These are phyloP conservation scores for Alligator mississippiensis DNA, from an alignment of 2,113 vertebrate species.

Conservation along the genomic window DNA sequence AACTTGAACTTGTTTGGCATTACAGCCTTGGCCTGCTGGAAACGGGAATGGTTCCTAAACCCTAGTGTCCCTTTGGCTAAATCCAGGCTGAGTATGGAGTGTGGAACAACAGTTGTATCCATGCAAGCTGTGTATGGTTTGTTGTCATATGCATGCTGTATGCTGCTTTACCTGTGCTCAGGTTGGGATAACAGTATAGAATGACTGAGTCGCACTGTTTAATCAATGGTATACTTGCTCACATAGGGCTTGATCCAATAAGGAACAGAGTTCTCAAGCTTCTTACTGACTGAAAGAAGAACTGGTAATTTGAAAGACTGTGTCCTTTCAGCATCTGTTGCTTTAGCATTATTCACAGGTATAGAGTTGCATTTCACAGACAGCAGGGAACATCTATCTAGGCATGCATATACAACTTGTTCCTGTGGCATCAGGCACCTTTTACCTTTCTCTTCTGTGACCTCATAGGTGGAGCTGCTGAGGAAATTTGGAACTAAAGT, in stretches of 20 bases:
- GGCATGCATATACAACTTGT: not conserved
- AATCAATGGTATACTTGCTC: constrained; percentile 7
- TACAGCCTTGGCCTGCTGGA: constrained; percentile 48
- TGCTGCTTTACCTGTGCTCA: not conserved
- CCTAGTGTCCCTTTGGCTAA: constrained; percentile 57
- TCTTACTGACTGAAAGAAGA: not conserved
- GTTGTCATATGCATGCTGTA: constrained; percentile 40
- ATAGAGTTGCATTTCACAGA: not conserved
- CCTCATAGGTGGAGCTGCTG: not conserved
- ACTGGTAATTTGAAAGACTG: not conserved
- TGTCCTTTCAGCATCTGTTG: not conserved
- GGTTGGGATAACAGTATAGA: constrained; percentile 30
- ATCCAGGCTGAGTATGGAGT: constrained; percentile 53
- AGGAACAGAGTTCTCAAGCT: not conserved
- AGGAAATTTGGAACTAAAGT: too few species aligned
- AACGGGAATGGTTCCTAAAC: constrained; percentile 47
- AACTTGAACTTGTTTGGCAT: not conserved
- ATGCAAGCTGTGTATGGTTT: constrained; percentile 41
- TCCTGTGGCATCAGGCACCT: not conserved
- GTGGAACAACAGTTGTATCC: constrained; percentile 33
- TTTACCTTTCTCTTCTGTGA: not conserved
- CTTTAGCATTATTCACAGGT: not conserved
- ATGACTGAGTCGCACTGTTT: constrained; percentile 36
- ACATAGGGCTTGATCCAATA: not conserved
- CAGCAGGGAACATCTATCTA: not conserved